phyloP scores from a whole-genome alignment of 1,140 invertebrate genomes.

The Myzus persicae region DNA sequence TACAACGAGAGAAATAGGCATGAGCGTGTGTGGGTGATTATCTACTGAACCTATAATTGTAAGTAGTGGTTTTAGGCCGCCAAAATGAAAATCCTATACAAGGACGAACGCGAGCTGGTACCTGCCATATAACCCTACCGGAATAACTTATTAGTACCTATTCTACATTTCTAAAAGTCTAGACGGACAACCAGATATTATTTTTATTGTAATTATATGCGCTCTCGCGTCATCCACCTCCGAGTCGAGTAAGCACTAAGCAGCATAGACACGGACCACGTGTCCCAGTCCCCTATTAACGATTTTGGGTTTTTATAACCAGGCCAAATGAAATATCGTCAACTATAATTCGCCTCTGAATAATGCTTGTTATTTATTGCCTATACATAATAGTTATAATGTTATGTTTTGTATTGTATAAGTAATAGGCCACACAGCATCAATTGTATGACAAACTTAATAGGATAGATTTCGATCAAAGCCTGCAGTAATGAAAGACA shows the following conservation, averaged over 20 bases:
- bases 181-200: not conserved
- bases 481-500: not conserved
- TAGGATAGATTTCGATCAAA: not conserved
- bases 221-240: not conserved
- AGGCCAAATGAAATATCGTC: not conserved
- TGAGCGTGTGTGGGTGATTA: not conserved
- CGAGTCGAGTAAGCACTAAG: not conserved
- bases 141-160: not conserved
- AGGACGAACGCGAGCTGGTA: not conserved
- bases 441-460: conserved; percentile 10
- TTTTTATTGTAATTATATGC: not conserved
- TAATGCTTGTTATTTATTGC: not conserved
- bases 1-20: not conserved
- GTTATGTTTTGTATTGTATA: not conserved
- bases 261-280: not conserved
- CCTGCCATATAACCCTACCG: not conserved
- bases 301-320: not conserved
- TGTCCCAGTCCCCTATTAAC: not conserved
- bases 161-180: not conserved
- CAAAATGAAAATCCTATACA: not conserved
- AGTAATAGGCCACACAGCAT: not conserved
- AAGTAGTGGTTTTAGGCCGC: not conserved
- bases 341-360: not conserved
- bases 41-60: not conserved
- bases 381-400: not conserved